Evolutionary conservation across 2,113 vertebrate genomes (phyloP), one percentile per base, ranked within the genome.

Genomic region (Arenaria interpres): DNA sequence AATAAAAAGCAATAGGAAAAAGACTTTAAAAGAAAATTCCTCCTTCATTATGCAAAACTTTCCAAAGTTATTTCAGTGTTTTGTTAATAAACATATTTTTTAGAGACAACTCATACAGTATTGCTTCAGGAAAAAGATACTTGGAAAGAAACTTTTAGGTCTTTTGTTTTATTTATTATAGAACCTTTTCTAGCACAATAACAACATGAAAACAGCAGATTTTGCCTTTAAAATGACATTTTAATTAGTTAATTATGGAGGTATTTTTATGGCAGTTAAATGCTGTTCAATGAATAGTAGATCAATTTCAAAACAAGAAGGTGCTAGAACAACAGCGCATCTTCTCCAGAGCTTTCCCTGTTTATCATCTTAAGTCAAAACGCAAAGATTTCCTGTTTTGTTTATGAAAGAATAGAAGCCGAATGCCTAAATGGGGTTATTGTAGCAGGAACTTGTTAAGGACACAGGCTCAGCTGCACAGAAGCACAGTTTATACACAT

Each of bases 391-490:
- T 89, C 39, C 64, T 64, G 63, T 37, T 88, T 71, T 68, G 59
- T 73, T 56, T 37, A 56, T 7, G 59, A 82, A 79, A 93, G n/a
- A 43, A 64, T 8, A 73, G 74, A 93, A 90, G 77, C 63, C 69
- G 82, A 79, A 92, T 93, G 93, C 63, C 85, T 95, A 97, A 96
- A 97, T 96, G 95, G 95, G 93, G 91, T 96, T 96, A 50, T 56
- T 46, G 64, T 16, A 96, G 80, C 85, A 77, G 11, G 57, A 79
- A 81, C 39, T 68, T 41, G 74, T 95, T 91, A 92, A 81, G 83
- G 84, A 51, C 86, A 59, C 4, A n/a, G 73, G 90, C 81, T 89
- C 30, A 67, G 87, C 62, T 62, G 89, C 93, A 92, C 92, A 95
- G 85, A 86, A 95, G 89, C 93, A 89, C 43, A 80, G 56, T 14